Percentiles rank a stretch among this genome's conserved stretches.
Evolutionary conservation across 2,113 vertebrate genomes (phyloP).

Genomic region (Nansenia antarctica): DNA sequence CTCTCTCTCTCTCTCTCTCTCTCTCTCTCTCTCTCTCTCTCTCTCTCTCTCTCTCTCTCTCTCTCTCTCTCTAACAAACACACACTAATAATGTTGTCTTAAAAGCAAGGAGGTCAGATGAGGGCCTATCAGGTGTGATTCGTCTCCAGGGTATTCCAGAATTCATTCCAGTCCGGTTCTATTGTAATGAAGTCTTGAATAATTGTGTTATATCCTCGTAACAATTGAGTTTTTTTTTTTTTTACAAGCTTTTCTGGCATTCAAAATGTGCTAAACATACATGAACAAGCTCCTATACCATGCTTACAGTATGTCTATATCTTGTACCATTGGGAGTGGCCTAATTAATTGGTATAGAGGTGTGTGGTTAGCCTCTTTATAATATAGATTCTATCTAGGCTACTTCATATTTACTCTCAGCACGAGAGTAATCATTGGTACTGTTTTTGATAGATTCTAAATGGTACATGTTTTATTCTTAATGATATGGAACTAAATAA

Average conservation of each 20-base stretch:
- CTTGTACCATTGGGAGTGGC: not conserved
- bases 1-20: conserved; percentile 9
- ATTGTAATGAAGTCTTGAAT: not conserved
- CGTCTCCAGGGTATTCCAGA: not conserved
- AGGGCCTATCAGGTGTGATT: not conserved
- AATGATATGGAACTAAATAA: not conserved
- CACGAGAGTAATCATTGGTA: too few relatives aligned
- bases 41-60: not conserved
- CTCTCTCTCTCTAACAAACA: conserved; percentile 1
- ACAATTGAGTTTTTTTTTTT: not conserved
- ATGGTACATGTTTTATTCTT: not conserved
- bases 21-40: conserved; percentile 22
- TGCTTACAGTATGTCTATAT: too few relatives aligned
- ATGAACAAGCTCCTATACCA: not conserved
- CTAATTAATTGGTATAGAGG: not conserved
- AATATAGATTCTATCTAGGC: too few relatives aligned
- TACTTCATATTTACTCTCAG: too few relatives aligned
- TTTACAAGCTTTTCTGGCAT: not conserved
- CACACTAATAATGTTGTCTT: not conserved
- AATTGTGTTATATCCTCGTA: not conserved
- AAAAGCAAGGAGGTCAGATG: not conserved
- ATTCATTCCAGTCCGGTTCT: not conserved
- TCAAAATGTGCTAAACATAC: too few relatives aligned
- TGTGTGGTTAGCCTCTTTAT: not conserved
- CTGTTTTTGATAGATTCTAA: not conserved